Percentiles rank a stretch among this genome's conserved stretches.
Conservation (phyloP, 1,140 invertebrate species). For the Cylas formicarius region DNA sequence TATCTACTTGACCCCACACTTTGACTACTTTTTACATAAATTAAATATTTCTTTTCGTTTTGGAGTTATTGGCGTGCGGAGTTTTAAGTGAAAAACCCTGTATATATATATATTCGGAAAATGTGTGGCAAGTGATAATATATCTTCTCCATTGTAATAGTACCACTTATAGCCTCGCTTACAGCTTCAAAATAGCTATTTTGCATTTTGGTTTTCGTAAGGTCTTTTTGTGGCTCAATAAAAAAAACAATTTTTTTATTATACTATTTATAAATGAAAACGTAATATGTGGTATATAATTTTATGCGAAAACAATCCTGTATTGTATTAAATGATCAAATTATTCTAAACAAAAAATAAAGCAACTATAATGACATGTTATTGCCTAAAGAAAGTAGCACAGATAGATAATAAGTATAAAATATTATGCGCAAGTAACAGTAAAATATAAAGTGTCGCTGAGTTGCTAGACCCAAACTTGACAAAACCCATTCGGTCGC, state of each 20-base stretch:
- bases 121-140: too few species aligned
- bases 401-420: conserved; percentile 22
- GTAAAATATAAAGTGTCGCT: conserved; percentile 18
- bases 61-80: too few species aligned
- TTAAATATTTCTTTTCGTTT: too few species aligned
- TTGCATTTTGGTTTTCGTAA: too few species aligned
- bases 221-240: too few species aligned
- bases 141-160: too few species aligned
- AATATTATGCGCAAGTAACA: conserved; percentile 25
- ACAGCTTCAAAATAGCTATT: too few species aligned
- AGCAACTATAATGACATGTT: conserved; percentile 5
- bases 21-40: too few species aligned
- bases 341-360: conserved; percentile 23
- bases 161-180: too few species aligned
- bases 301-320: conserved; percentile 28
- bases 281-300: conserved; percentile 24
- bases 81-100: too few species aligned
- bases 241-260: conserved; percentile 3
- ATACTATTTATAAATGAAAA: conserved; percentile 29
- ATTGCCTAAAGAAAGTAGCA: conserved; percentile 19
- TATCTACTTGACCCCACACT: too few species aligned
- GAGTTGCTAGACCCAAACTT: conserved; percentile 1
- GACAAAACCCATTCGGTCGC: not conserved
- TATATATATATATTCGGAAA: too few species aligned
- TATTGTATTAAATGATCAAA: conserved; percentile 15